phyloP scores from a whole-genome alignment of 2,797 vertebrate species.

The Aythya fuligula region DNA sequence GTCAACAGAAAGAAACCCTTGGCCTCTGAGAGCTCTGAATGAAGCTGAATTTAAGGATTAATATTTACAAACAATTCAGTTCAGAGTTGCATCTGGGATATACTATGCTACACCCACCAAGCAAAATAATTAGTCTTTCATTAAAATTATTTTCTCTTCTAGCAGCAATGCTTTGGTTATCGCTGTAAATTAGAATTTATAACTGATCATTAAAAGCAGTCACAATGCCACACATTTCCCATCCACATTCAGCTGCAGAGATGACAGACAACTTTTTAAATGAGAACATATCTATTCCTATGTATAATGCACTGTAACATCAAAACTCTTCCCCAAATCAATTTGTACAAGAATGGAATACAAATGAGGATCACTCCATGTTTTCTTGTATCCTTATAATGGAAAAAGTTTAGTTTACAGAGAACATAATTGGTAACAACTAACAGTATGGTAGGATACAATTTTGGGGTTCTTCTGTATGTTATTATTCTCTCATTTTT shows the following conservation, averaged over 20 bases:
- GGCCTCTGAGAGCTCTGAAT: not conserved
- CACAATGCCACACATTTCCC: not conserved
- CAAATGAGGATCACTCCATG: not conserved
- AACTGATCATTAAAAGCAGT: conserved; percentile 1
- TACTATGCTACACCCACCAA: not conserved
- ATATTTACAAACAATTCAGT: not conserved
- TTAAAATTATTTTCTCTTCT: not conserved
- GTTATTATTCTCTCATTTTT: not conserved
- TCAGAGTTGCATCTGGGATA: not conserved
- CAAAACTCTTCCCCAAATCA: not conserved
- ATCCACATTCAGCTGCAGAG: not conserved
- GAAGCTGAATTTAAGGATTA: not conserved
- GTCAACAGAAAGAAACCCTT: not conserved
- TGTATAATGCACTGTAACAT: not conserved
- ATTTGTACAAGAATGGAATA: not conserved
- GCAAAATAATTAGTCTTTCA: not conserved
- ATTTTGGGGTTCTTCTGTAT: not conserved
- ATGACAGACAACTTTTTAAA: not conserved
- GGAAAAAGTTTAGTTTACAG: not conserved
- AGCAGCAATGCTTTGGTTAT: not conserved
- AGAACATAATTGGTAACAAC: not conserved
- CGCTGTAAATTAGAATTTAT: not conserved
- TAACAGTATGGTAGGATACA: not conserved
- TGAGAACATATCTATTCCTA: not conserved
- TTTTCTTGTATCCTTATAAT: not conserved